phyloP scores from a whole-genome alignment of 1,140 invertebrate species.

The Ptiloglossa arizonensis region DNA sequence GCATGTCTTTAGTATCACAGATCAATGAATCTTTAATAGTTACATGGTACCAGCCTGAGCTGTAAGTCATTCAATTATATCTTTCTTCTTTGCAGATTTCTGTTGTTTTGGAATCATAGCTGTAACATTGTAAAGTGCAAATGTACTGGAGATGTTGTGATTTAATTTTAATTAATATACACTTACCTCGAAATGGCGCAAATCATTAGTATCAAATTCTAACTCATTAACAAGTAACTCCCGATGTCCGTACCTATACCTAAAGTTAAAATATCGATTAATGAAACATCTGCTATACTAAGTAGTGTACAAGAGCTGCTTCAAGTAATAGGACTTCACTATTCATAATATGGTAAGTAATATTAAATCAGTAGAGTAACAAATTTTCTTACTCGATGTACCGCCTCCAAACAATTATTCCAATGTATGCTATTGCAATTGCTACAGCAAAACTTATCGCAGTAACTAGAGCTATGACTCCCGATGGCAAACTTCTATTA shows the following conservation, averaged over 20 bases:
- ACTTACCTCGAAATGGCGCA: slow-evolving; percentile 79
- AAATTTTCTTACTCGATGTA: slow-evolving; percentile 75
- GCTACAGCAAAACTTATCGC: slow-evolving; percentile 70
- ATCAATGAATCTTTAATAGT: slow-evolving; percentile 59
- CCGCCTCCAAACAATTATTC: slow-evolving; percentile 75
- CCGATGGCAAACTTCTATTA: slow-evolving; percentile 58
- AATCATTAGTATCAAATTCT: slow-evolving; percentile 77
- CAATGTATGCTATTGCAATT: slow-evolving; percentile 72
- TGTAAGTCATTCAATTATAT: slow-evolving; percentile 16
- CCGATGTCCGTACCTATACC: slow-evolving; percentile 77
- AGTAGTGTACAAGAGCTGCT: not conserved
- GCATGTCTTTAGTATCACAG: slow-evolving; percentile 69
- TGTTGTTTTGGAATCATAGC: slow-evolving; percentile 53
- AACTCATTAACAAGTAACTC: slow-evolving; percentile 79
- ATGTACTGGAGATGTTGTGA: not conserved
- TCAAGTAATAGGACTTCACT: not conserved
- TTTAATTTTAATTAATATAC: not conserved
- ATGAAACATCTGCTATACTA: slow-evolving; percentile 20
- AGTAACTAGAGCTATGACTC: slow-evolving; percentile 68
- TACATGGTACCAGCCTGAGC: slow-evolving; percentile 34
- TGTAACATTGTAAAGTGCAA: slow-evolving; percentile 44
- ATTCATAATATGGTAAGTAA: too few relatives aligned
- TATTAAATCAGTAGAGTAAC: too few relatives aligned
- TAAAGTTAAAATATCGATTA: slow-evolving; percentile 58
- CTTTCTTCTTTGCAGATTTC: slow-evolving; percentile 9